phyloP scores from a whole-genome alignment of 2,888 invertebrate species.

The Chalcosyrphus nemorum region DNA sequence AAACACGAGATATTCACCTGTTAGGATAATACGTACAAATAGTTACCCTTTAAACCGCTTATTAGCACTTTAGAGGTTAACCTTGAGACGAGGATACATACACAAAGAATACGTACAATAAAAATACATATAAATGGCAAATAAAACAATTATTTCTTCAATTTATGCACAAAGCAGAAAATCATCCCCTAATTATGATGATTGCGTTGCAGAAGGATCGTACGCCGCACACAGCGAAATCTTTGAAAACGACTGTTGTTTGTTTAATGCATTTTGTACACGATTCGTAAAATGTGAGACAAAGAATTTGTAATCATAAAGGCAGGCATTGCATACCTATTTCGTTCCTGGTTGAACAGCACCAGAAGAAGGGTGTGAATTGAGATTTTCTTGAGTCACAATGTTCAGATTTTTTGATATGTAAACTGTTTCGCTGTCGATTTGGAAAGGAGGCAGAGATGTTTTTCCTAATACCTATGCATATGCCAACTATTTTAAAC shows the following conservation, averaged over 20 bases:
- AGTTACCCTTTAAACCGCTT: not conserved
- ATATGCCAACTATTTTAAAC: no score
- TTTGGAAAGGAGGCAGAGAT: not conserved
- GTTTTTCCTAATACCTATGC: no score
- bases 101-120: not conserved
- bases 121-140: not conserved
- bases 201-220: not conserved
- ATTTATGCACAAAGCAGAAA: not conserved
- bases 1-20: not conserved
- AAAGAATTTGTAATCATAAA: not conserved
- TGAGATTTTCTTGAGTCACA: not conserved
- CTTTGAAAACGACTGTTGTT: not conserved
- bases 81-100: not conserved
- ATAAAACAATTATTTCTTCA: constrained; percentile 1
- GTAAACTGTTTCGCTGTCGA: not conserved
- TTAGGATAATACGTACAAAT: not conserved
- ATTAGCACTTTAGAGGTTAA: not conserved
- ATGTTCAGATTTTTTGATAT: not conserved
- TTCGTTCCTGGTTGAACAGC: not conserved
- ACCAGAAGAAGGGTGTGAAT: not conserved
- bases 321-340: not conserved
- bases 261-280: not conserved
- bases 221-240: not conserved
- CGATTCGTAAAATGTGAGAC: not conserved
- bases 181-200: not conserved